Conservation (phyloP, 1,140 invertebrate genomes). For the Dinoponera quadriceps region DNA sequence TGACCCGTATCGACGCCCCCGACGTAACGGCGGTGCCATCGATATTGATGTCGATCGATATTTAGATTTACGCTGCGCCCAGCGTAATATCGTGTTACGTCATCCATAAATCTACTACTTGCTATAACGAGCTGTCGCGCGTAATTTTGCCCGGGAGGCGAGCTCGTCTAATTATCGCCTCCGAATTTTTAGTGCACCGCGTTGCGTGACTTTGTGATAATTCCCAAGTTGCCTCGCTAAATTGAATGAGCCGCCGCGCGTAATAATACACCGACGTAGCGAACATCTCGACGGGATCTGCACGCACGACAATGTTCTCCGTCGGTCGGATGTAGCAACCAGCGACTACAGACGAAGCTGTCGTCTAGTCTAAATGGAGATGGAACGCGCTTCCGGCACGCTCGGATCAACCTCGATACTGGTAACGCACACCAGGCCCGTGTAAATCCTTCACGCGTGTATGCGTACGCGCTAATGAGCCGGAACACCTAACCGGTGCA, state of each 20-base stretch:
- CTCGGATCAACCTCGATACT: slow-evolving; percentile 17
- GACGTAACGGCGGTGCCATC: neutral
- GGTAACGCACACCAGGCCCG: slow-evolving; percentile 44
- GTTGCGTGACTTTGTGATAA: slow-evolving; percentile 1
- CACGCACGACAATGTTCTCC: neutral
- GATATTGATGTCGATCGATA: slow-evolving; percentile 2
- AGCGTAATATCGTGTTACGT: neutral
- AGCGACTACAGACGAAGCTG: neutral
- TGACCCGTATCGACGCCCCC: too few species aligned
- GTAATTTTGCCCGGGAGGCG: neutral
- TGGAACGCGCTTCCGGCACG: slow-evolving; percentile 11
- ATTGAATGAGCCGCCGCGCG: neutral
- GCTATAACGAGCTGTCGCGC: neutral
- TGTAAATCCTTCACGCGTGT: slow-evolving; percentile 81
- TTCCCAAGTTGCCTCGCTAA: neutral
- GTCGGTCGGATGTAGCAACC: neutral
- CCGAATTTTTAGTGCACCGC: neutral
- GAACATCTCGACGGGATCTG: neutral
- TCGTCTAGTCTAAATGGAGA: slow-evolving; percentile 40
- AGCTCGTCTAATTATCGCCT: neutral
- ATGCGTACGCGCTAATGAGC: slow-evolving; percentile 79
- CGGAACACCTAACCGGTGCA: slow-evolving; percentile 72
- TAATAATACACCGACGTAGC: neutral
- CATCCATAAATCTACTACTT: neutral
- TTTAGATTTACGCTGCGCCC: slow-evolving; percentile 22